Percentiles rank a stretch among this genome's conserved stretches.
Conservation (phyloP, 1,140 invertebrate species). For the Zaprionus africanus region DNA sequence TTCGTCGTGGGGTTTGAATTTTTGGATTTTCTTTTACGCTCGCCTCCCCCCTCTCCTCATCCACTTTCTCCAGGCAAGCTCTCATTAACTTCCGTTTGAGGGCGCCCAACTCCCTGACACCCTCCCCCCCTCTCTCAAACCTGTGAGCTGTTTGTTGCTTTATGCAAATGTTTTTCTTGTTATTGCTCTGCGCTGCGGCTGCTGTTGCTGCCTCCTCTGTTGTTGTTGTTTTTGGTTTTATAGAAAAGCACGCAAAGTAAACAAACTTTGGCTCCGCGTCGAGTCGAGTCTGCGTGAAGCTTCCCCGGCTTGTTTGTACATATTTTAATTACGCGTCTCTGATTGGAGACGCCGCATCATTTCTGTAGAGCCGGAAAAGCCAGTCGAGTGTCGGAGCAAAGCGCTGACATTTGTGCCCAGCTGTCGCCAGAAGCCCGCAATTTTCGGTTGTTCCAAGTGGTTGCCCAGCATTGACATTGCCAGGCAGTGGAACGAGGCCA, state of each 20-base stretch:
- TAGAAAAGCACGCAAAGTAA: constrained; percentile 80
- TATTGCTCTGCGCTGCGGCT: constrained; percentile 61
- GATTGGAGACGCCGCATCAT: constrained; percentile 60
- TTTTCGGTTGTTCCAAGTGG: constrained; percentile 54
- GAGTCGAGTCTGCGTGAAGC: constrained; percentile 40
- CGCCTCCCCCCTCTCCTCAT: neutral
- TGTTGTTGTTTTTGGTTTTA: constrained; percentile 69
- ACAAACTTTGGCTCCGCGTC: constrained; percentile 55
- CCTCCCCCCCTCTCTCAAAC: constrained; percentile 3
- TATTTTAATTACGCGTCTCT: constrained; percentile 81
- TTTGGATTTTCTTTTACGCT: constrained; percentile 47
- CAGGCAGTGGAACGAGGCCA: constrained; percentile 18
- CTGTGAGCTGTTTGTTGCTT: constrained; percentile 68
- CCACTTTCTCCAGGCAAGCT: constrained; percentile 9
- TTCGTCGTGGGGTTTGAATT: constrained; percentile 49
- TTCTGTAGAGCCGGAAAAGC: constrained; percentile 27
- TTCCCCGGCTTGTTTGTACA: constrained; percentile 70
- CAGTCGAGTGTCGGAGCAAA: constrained; percentile 14
- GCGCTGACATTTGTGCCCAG: constrained; percentile 66
- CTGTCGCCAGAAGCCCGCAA: constrained; percentile 57
- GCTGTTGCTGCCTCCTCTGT: constrained; percentile 11
- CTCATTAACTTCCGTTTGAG: constrained; percentile 79
- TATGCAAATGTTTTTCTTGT: constrained; percentile 83
- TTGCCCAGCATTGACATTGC: constrained; percentile 36
- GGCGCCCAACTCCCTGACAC: constrained; percentile 21